A percentile compares a stretch with the other conserved stretches of the same genome.
Conservation (phyloP, 2,113 vertebrate genomes). For the Cephalophus harveyi region DNA sequence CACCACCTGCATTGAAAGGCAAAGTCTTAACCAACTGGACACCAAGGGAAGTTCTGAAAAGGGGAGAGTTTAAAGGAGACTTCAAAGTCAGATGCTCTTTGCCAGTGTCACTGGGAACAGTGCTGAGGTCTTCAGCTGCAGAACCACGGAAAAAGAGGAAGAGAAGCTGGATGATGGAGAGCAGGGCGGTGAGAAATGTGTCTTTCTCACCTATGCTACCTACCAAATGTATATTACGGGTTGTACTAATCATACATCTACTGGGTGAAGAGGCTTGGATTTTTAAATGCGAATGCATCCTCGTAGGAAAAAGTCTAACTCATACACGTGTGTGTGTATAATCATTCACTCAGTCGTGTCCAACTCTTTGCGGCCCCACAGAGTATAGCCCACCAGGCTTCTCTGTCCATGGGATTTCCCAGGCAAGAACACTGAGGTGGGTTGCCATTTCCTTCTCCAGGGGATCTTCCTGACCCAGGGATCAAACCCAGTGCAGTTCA, state of each 20-base stretch:
- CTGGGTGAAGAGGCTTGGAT: not conserved
- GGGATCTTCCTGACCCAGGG: no score
- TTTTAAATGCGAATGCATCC: not conserved
- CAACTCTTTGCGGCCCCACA: rapidly evolving
- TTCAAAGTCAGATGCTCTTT: not conserved
- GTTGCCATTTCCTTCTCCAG: not conserved
- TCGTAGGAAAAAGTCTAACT: not conserved
- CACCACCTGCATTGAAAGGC: not conserved
- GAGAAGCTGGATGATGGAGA: not conserved
- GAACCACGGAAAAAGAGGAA: rapidly evolving
- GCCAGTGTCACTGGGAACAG: not conserved
- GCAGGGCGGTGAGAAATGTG: not conserved
- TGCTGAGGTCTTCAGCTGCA: not conserved
- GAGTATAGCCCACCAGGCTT: not conserved
- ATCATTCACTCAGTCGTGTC: not conserved
- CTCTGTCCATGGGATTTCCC: not conserved
- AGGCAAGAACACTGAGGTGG: not conserved
- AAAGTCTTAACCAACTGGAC: not conserved
- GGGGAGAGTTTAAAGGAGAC: not conserved
- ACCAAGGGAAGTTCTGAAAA: not conserved
- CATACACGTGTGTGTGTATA: not conserved
- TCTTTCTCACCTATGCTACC: not conserved
- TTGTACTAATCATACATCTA: not conserved
- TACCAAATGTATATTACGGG: no score
- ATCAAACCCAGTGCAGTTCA: not conserved